Percentiles rank a stretch among this genome's conserved stretches.
Evolutionary conservation across 2,113 vertebrate species (phyloP).

Genomic region (Okapia johnstoni): DNA sequence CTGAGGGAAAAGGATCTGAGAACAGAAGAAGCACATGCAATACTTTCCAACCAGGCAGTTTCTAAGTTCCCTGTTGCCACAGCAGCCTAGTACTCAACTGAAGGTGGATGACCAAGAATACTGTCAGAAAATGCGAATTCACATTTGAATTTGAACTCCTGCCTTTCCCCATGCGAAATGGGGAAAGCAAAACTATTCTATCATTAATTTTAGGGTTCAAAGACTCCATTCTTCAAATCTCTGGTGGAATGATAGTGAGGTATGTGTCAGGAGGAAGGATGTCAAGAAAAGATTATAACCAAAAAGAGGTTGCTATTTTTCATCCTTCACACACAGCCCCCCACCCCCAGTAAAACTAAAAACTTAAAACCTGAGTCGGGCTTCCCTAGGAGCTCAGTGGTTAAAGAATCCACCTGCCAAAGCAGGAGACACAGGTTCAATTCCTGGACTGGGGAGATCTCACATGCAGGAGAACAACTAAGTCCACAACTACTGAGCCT

Average conservation of each 20-base stretch:
- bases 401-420: not conserved
- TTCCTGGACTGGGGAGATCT: not conserved
- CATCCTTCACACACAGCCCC: too few relatives aligned
- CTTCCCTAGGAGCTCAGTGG: not conserved
- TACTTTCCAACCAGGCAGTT: not conserved
- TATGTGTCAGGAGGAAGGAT: accelerated
- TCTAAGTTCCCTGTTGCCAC: not conserved
- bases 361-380: not conserved
- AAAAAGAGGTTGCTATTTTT: not conserved
- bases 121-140: not conserved
- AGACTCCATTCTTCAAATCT: not conserved
- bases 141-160: not conserved
- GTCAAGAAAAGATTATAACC: not conserved
- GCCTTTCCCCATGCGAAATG: not conserved
- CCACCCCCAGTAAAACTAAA: not conserved
- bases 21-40: not conserved
- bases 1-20: not conserved
- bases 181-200: not conserved
- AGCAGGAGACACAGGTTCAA: not conserved
- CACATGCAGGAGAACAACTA: not conserved
- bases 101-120: not conserved
- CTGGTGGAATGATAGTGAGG: not conserved
- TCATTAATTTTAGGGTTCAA: not conserved
- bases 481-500: not conserved
- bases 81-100: not conserved